These are phyloP conservation scores for Colletes gigas DNA, from an alignment of 1,140 invertebrate genomes.

Conservation along the genomic window DNA sequence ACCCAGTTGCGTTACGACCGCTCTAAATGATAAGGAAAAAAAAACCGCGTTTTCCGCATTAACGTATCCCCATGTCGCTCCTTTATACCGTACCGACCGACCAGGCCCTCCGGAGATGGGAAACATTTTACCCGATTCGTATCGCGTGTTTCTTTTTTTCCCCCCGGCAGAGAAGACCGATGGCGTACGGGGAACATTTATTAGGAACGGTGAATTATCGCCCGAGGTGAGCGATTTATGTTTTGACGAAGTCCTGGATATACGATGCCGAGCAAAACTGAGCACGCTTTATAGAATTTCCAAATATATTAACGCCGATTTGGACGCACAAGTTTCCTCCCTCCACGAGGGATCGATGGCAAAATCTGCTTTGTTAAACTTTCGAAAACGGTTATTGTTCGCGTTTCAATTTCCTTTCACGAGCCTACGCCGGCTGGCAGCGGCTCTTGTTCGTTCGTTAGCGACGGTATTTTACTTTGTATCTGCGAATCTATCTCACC, in stretches of 20 bases:
- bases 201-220: conserved; percentile 6
- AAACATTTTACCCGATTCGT: conserved; percentile 13
- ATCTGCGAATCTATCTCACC: too few species aligned
- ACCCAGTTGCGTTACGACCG: not conserved
- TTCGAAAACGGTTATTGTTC: too few species aligned
- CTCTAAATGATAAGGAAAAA: conserved; percentile 32
- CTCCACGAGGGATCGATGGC: too few species aligned
- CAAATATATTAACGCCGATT: too few species aligned
- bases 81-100: not conserved
- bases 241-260: not conserved
- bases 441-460: too few species aligned
- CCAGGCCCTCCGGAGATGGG: not conserved
- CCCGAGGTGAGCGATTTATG: not conserved
- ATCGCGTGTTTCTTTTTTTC: conserved; percentile 12
- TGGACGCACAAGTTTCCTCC: too few species aligned
- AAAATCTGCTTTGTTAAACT: too few species aligned
- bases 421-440: too few species aligned
- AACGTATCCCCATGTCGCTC: conserved; percentile 23
- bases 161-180: not conserved
- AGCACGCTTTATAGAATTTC: too few species aligned
- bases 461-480: too few species aligned
- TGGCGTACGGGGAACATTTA: conserved; percentile 16
- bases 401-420: not conserved
- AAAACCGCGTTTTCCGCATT: conserved; percentile 49
- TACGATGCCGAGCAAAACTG: not conserved